Conservation (phyloP, 2,888 invertebrate species). For the Drepana falcataria region DNA sequence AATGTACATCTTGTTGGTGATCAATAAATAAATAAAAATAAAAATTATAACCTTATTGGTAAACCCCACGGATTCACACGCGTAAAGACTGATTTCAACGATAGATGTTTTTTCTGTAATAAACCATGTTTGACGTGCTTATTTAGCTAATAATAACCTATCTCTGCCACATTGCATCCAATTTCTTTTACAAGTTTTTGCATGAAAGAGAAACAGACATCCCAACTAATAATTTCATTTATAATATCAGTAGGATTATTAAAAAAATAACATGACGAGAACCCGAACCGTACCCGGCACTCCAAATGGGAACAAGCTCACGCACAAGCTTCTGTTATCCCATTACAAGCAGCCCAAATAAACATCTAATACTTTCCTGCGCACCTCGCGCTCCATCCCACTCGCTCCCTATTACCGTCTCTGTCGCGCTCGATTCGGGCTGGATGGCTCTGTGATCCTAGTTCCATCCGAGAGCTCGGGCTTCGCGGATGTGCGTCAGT, state of each 20-base stretch:
- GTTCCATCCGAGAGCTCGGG: slow-evolving; percentile 59
- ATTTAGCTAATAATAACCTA: too few relatives aligned
- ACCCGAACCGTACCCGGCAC: slow-evolving; percentile 23
- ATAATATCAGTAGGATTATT: background rate
- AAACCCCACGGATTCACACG: too few relatives aligned
- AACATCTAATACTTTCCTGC: slow-evolving; percentile 77
- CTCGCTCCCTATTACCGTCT: slow-evolving; percentile 35
- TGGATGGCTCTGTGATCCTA: slow-evolving; percentile 51
- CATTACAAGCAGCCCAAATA: slow-evolving; percentile 69
- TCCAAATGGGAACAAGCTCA: slow-evolving; percentile 52
- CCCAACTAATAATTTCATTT: too few relatives aligned
- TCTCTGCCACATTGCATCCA: too few relatives aligned
- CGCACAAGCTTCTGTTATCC: slow-evolving; percentile 61
- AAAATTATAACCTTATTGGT: too few relatives aligned
- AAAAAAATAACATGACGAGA: background rate
- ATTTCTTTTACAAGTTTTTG: too few relatives aligned
- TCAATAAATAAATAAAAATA: too few relatives aligned
- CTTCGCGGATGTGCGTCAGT: slow-evolving; percentile 36
- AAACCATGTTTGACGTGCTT: too few relatives aligned
- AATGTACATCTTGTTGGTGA: too few relatives aligned
- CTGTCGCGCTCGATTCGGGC: slow-evolving; percentile 52
- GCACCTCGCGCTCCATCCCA: slow-evolving; percentile 61
- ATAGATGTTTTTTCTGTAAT: too few relatives aligned
- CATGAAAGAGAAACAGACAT: too few relatives aligned
- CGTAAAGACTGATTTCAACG: too few relatives aligned